Evolutionary conservation across 2,797 vertebrate species (phyloP).

Genomic region (Dendrocincla tyrannina): DNA sequence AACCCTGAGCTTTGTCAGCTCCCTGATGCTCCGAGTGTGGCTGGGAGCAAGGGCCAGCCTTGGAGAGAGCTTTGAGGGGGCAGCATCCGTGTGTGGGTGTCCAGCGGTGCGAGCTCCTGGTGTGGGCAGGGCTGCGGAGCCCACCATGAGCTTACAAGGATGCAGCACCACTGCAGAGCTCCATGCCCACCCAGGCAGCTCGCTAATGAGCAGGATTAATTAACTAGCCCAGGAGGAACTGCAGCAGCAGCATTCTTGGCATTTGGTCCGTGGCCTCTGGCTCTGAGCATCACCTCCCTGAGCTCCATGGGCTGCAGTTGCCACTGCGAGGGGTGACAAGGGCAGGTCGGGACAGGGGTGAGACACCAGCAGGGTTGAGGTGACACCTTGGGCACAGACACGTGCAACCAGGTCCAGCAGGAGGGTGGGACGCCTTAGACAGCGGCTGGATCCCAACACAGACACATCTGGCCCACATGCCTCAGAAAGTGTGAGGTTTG

Average conservation of each 20-base stretch:
- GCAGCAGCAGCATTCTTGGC: fast-evolving
- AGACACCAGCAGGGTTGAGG: not conserved
- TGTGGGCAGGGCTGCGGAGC: not conserved
- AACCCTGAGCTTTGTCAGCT: not conserved
- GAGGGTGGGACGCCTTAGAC: not conserved
- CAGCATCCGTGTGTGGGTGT: fast-evolving
- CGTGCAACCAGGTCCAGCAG: not conserved
- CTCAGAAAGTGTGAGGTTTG: fast-evolving
- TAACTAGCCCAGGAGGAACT: not conserved
- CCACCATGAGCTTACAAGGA: fast-evolving
- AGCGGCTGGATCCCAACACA: not conserved
- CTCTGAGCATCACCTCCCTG: not conserved
- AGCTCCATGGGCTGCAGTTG: not conserved
- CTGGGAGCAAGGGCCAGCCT: not conserved
- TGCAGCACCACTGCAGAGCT: not conserved
- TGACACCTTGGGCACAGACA: not conserved
- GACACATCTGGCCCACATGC: not conserved
- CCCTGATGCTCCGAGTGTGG: not conserved
- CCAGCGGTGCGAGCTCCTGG: not conserved
- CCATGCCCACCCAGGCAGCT: not conserved
- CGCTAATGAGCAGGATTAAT: not conserved
- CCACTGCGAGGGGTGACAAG: fast-evolving
- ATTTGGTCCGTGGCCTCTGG: not conserved
- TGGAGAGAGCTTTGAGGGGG: not conserved
- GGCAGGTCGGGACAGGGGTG: not conserved